phyloP scores from a whole-genome alignment of 2,888 invertebrate species.

The Scaptomyza cyrtandrae region DNA sequence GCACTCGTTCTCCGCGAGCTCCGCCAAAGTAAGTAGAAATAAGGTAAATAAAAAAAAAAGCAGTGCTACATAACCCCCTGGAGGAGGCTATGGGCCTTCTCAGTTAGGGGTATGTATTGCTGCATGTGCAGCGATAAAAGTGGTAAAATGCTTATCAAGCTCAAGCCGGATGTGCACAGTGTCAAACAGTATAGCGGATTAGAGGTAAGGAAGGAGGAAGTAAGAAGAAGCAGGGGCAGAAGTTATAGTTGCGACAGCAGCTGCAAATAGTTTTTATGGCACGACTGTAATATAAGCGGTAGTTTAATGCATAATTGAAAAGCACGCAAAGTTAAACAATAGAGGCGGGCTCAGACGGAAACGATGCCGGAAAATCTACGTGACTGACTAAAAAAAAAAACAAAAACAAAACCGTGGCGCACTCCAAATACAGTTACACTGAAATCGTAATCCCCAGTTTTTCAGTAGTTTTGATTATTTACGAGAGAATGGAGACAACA shows the following conservation, averaged over 20 bases:
- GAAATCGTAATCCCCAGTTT: neutral
- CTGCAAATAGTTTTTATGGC: conserved; percentile 61
- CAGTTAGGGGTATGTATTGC: conserved; percentile 40
- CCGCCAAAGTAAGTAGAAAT: conserved; percentile 54
- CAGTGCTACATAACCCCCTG: conserved; percentile 49
- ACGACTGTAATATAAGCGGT: conserved; percentile 57
- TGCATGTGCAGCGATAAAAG: conserved; percentile 69
- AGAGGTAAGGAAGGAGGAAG: neutral
- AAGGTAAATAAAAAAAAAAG: conserved; percentile 36
- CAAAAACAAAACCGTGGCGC: neutral
- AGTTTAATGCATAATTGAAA: conserved; percentile 80
- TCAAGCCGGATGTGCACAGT: conserved; percentile 77
- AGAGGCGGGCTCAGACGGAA: conserved; percentile 15
- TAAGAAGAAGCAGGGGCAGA: neutral
- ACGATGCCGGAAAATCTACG: conserved; percentile 7
- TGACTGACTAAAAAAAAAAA: conserved; percentile 5
- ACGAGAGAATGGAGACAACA: neutral
- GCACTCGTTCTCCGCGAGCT: neutral
- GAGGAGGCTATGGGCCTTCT: neutral
- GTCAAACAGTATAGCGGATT: conserved; percentile 57
- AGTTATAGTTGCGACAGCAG: conserved; percentile 26
- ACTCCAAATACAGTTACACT: conserved; percentile 12
- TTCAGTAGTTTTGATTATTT: neutral
- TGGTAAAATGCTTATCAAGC: conserved; percentile 77
- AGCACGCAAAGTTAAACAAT: conserved; percentile 75